Evolutionary conservation across 2,113 vertebrate genomes (phyloP).

Genomic region (Peromyscus polionotus): DNA sequence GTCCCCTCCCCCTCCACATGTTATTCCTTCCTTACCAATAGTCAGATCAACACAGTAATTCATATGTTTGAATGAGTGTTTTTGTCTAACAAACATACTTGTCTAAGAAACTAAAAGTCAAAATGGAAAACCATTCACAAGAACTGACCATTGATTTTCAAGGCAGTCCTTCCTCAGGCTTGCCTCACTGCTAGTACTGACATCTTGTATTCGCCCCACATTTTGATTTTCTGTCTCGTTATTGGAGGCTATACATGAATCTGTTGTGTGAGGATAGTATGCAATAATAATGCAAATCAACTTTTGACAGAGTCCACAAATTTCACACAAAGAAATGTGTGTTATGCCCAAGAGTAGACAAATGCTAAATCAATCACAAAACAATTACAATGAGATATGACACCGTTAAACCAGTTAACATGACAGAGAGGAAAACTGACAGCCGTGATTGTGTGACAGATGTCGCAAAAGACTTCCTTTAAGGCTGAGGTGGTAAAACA

Average conservation of each 20-base stretch:
- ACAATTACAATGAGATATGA: neutral
- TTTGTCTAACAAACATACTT: neutral
- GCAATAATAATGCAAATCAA: constrained; percentile 34
- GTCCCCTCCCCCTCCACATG: accelerated
- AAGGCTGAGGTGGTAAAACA: too few relatives aligned
- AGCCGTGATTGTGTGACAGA: neutral
- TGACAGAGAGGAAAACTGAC: neutral
- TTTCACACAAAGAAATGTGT: constrained; percentile 5
- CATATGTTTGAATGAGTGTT: neutral
- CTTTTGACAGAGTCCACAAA: constrained; percentile 37
- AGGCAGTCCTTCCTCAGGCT: neutral
- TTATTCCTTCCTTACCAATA: constrained; percentile 17
- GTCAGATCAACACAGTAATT: neutral
- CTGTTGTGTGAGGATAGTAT: neutral
- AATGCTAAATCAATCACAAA: constrained; percentile 52
- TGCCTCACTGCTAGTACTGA: neutral
- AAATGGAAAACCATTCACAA: neutral
- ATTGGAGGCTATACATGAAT: neutral
- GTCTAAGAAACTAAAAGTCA: neutral
- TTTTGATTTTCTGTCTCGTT: neutral
- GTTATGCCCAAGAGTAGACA: neutral
- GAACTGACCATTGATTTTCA: neutral
- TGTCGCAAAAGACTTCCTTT: constrained; percentile 28
- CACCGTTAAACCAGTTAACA: constrained; percentile 24
- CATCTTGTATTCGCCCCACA: neutral